A percentile compares a stretch with the other conserved stretches of the same genome.
Evolutionary conservation across 2,888 invertebrate genomes (phyloP).

Genomic region (Himalopsyche kuldschensis): DNA sequence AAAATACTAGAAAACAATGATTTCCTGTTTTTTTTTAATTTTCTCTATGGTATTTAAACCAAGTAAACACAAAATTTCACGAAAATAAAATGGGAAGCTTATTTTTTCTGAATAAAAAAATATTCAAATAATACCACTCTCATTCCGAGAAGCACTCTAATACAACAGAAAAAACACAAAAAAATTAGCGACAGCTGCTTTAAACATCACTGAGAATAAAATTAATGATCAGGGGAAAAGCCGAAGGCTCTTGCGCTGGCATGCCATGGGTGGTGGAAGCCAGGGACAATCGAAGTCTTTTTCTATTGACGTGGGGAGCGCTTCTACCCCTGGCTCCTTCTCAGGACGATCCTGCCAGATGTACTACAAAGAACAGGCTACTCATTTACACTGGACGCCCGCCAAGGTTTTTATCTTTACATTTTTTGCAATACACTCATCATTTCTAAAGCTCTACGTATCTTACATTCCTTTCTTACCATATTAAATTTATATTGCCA

Average conservation of each 20-base stretch:
- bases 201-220: background rate
- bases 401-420: constrained; percentile 45
- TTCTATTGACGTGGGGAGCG: constrained; percentile 81
- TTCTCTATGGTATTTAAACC: too few species aligned
- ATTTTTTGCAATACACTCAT: too few species aligned
- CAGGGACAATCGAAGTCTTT: constrained; percentile 77
- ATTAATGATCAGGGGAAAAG: constrained; percentile 13
- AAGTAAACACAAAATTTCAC: too few species aligned
- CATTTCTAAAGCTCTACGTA: too few species aligned
- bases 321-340: constrained; percentile 68
- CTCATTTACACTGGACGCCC: constrained; percentile 79
- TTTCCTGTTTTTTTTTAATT: too few species aligned
- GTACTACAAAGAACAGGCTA: constrained; percentile 77
- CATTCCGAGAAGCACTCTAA: background rate
- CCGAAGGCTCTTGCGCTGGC: constrained; percentile 69
- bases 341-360: constrained; percentile 65
- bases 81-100: background rate
- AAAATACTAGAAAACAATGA: too few species aligned
- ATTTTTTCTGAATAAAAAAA: background rate
- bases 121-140: background rate
- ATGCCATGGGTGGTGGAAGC: constrained; percentile 81
- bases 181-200: background rate
- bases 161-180: background rate
- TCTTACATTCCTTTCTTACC: too few species aligned
- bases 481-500: too few species aligned